A percentile compares a stretch with the other conserved stretches of the same genome.
Evolutionary conservation across 2,113 vertebrate genomes (phyloP).

Genomic region (Trematocara stigmaticum): DNA sequence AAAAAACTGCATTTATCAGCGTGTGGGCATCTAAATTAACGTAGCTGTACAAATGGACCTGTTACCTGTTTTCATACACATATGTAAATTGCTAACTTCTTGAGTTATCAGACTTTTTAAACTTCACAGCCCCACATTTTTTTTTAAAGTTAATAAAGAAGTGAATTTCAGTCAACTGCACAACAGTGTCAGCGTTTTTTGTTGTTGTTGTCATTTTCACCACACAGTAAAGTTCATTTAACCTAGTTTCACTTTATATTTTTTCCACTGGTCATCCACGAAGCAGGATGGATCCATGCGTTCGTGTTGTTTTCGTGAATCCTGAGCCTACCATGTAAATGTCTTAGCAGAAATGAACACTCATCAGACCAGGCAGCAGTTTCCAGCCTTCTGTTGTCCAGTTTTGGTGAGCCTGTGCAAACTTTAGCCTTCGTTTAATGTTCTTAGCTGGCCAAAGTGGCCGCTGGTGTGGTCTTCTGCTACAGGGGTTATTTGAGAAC

Average conservation of each 20-base stretch:
- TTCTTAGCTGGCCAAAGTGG: background rate
- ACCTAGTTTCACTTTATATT: background rate
- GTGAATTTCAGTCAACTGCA: background rate
- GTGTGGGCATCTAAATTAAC: background rate
- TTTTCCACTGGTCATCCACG: background rate
- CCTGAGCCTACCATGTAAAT: background rate
- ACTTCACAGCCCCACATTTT: background rate
- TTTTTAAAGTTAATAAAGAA: background rate
- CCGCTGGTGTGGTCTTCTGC: fast-evolving
- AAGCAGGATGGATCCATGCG: background rate
- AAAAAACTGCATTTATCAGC: background rate
- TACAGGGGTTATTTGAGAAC: background rate
- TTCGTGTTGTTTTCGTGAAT: background rate
- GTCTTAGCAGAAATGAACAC: background rate
- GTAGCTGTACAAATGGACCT: background rate
- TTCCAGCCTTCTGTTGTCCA: background rate
- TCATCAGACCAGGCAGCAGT: background rate
- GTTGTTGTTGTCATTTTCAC: background rate
- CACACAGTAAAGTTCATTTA: background rate
- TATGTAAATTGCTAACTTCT: background rate
- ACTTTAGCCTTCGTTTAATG: background rate
- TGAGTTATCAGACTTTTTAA: background rate
- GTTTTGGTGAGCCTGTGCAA: background rate
- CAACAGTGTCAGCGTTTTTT: background rate
- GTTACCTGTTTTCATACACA: background rate